phyloP scores from a whole-genome alignment of 2,888 invertebrate genomes.

The Apotomis betuletana region DNA sequence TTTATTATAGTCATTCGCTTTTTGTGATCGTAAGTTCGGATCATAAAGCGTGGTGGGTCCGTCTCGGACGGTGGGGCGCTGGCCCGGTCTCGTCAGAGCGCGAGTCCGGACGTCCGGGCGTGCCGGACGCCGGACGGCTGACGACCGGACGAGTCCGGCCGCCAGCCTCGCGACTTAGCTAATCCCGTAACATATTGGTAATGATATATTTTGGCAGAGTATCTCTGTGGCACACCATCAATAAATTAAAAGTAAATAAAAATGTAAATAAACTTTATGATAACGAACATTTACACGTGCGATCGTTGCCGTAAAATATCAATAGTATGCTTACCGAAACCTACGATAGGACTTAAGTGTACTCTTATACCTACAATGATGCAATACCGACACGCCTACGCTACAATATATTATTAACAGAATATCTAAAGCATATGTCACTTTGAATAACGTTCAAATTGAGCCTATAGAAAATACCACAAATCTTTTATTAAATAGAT shows the following conservation, averaged over 20 bases:
- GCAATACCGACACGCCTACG: constrained; percentile 81
- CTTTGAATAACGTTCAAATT: constrained; percentile 84
- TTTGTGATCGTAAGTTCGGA: constrained; percentile 55
- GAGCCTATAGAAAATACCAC: constrained; percentile 84
- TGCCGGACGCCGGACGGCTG: constrained; percentile 7
- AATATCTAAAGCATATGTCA: constrained; percentile 84
- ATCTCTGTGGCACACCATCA: constrained; percentile 84
- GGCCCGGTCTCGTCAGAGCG: constrained; percentile 33
- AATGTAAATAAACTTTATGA: constrained; percentile 81
- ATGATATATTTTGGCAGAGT: constrained; percentile 84
- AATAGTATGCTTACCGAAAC: constrained; percentile 77
- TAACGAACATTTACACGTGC: constrained; percentile 81
- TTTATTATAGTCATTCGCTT: constrained; percentile 62
- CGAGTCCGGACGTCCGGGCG: constrained; percentile 35
- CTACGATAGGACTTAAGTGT: constrained; percentile 74
- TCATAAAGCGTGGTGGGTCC: constrained; percentile 56
- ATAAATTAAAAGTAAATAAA: constrained; percentile 82
- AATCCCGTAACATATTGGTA: constrained; percentile 72
- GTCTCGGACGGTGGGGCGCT: constrained; percentile 44
- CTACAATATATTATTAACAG: constrained; percentile 84
- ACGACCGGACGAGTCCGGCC: constrained; percentile 36
- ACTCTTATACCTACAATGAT: constrained; percentile 73
- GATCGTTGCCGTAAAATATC: constrained; percentile 82
- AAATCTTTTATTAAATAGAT: constrained; percentile 84
- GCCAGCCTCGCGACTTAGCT: constrained; percentile 50